phyloP scores from a whole-genome alignment of 2,113 vertebrate species.

The Lynx canadensis region DNA sequence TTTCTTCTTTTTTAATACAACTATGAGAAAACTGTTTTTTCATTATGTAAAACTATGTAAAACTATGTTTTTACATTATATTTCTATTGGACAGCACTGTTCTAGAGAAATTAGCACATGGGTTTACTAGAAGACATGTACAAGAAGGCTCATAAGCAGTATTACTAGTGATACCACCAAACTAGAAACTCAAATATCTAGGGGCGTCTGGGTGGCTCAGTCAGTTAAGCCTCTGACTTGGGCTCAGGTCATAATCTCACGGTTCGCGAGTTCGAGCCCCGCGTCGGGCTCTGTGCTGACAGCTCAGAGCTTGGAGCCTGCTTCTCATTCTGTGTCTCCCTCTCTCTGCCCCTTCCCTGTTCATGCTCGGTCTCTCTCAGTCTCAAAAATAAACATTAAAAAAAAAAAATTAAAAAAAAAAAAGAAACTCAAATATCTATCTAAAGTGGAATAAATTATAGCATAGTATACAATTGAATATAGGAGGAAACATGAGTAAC shows the following conservation, averaged over 20 bases:
- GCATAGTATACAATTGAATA: slow-evolving; percentile 1
- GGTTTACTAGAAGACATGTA: not conserved
- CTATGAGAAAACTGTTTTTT: not conserved
- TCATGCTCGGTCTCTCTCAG: too few relatives aligned
- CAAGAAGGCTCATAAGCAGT: not conserved
- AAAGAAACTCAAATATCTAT: not conserved
- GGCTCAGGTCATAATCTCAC: too few relatives aligned
- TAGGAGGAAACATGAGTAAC: not conserved
- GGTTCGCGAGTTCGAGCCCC: too few relatives aligned
- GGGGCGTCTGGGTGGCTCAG: too few relatives aligned
- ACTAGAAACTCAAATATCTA: not conserved
- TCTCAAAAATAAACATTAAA: too few relatives aligned
- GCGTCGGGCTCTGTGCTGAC: too few relatives aligned
- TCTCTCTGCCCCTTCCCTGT: too few relatives aligned
- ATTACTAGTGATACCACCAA: not conserved
- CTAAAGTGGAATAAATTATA: not conserved
- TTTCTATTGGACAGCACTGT: not conserved
- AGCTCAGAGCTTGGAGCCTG: too few relatives aligned
- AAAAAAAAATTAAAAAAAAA: too few relatives aligned
- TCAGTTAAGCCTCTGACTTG: too few relatives aligned
- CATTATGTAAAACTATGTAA: too few relatives aligned
- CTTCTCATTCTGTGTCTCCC: too few relatives aligned
- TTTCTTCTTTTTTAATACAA: not conserved
- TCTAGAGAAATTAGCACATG: not conserved
- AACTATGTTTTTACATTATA: not conserved